Evolutionary conservation across 2,888 invertebrate genomes (phyloP).

Genomic region (Dysmachus trigonus): DNA sequence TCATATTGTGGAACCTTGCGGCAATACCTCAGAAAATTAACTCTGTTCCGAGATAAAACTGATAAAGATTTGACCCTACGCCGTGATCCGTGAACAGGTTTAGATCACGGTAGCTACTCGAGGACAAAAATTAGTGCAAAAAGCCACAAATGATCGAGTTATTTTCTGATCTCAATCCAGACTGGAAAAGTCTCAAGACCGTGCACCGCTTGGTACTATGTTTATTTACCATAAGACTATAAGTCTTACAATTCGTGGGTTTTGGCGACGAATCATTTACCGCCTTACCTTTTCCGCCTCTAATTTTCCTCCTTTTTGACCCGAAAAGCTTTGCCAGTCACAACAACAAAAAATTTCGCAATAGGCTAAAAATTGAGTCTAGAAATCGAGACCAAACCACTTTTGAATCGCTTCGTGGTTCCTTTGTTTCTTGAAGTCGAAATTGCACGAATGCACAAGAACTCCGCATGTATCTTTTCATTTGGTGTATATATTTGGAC

Average conservation of each 20-base stretch:
- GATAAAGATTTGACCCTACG: slow-evolving; percentile 9
- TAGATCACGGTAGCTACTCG: not conserved
- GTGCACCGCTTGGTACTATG: not conserved
- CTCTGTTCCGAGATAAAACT: not conserved
- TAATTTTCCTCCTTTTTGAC: not conserved
- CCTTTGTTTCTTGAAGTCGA: slow-evolving; percentile 4
- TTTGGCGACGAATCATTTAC: not conserved
- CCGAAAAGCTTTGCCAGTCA: not conserved
- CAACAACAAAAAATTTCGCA: slow-evolving; percentile 11
- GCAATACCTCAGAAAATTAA: not conserved
- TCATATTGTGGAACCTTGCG: not conserved
- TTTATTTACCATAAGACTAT: not conserved
- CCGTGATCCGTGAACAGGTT: slow-evolving; percentile 13
- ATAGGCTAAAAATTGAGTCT: not conserved
- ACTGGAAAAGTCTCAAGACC: not conserved
- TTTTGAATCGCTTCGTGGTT: not conserved
- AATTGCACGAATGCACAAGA: slow-evolving; percentile 14
- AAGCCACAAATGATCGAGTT: not conserved
- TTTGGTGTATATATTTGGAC: not conserved
- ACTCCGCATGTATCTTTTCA: not conserved
- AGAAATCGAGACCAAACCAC: not conserved
- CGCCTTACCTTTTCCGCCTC: not conserved
- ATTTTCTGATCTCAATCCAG: not conserved
- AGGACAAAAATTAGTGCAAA: slow-evolving; percentile 7
- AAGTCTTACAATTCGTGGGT: not conserved